phyloP scores from a whole-genome alignment of 2,113 vertebrate genomes.

The Ameiurus melas region DNA sequence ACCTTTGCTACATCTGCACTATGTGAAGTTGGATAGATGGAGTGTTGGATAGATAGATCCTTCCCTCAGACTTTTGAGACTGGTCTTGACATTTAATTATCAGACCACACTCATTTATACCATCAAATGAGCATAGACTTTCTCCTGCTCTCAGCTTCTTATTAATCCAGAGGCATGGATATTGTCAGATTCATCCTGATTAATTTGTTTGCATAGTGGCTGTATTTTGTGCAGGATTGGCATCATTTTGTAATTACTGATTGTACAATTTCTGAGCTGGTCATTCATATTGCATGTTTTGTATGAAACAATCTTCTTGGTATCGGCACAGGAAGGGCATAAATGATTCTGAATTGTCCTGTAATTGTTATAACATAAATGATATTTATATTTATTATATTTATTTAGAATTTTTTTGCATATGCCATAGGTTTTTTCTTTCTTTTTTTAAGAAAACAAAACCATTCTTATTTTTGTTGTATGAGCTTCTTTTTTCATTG shows the following conservation, averaged over 20 bases:
- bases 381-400: background rate
- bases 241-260: background rate
- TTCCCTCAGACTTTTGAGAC: background rate
- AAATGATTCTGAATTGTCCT: background rate
- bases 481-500: background rate
- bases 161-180: background rate
- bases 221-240: background rate
- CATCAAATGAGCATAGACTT: background rate
- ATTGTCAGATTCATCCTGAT: background rate
- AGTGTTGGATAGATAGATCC: background rate
- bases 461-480: background rate
- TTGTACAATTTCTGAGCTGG: background rate
- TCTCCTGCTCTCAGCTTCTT: background rate
- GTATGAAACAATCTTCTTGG: too few relatives aligned
- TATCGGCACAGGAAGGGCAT: background rate
- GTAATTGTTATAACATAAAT: background rate
- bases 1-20: too few relatives aligned
- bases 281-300: background rate
- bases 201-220: background rate
- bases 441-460: too few relatives aligned
- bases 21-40: background rate
- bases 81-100: background rate
- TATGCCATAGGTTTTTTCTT: too few relatives aligned
- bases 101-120: too few relatives aligned
- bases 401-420: too few relatives aligned